These are phyloP conservation scores for Oreohelix idahoensis DNA, from an alignment of 1,140 invertebrate species.

Conservation along the genomic window DNA sequence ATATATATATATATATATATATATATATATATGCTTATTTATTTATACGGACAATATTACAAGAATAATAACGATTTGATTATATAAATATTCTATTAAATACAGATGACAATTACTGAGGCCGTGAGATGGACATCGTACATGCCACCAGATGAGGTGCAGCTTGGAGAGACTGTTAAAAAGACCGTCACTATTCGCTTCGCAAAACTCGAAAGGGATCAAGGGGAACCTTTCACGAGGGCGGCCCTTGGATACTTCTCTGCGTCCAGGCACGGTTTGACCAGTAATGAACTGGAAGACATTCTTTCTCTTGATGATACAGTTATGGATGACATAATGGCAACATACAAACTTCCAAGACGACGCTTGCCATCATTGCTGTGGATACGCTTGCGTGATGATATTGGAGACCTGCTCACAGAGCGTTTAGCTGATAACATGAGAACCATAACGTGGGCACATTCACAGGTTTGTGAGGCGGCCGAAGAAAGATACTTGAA, in stretches of 20 bases:
- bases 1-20: too few relatives aligned
- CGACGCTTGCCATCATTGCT: slow-evolving; percentile 76
- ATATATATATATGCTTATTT: too few relatives aligned
- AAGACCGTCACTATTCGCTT: slow-evolving; percentile 75
- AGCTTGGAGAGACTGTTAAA: slow-evolving; percentile 63
- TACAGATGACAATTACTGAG: slow-evolving; percentile 62
- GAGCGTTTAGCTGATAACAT: slow-evolving; percentile 77
- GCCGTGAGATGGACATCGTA: slow-evolving; percentile 64
- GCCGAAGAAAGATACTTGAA: slow-evolving; percentile 77
- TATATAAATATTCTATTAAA: too few relatives aligned
- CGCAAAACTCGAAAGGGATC: slow-evolving; percentile 79
- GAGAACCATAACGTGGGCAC: slow-evolving; percentile 78
- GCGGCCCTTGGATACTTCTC: slow-evolving; percentile 80
- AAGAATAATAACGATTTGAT: slow-evolving; percentile 66
- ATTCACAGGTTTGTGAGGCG: slow-evolving; percentile 76
- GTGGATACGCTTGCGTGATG: slow-evolving; percentile 80
- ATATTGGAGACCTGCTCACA: slow-evolving; percentile 79
- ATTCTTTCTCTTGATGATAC: slow-evolving; percentile 81
- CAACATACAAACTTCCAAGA: slow-evolving; percentile 69
- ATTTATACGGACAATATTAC: slow-evolving; percentile 57
- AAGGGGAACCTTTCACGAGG: slow-evolving; percentile 76
- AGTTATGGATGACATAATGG: slow-evolving; percentile 77
- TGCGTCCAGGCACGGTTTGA: slow-evolving; percentile 81
- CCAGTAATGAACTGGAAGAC: slow-evolving; percentile 83
- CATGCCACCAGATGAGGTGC: slow-evolving; percentile 51